These are phyloP conservation scores for Napeogenes inachia DNA, from an alignment of 2,888 invertebrate species.

Conservation along the genomic window DNA sequence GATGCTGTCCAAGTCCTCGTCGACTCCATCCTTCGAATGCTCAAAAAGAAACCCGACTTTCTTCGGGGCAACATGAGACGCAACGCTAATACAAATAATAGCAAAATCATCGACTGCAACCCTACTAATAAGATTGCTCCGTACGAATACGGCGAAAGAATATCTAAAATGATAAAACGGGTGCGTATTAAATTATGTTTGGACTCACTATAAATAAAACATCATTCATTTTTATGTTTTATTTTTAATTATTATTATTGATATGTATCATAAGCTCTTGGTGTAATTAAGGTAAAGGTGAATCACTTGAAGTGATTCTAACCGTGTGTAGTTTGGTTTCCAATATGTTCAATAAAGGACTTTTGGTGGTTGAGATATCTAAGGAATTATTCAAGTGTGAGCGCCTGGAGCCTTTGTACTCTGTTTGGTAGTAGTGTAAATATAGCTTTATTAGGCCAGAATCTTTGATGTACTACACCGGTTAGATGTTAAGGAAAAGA, in stretches of 20 bases:
- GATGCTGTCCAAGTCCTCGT: conserved; percentile 93
- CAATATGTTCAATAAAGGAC: too few species aligned
- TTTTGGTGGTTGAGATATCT: too few species aligned
- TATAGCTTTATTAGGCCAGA: neutral
- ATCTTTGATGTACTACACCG: too few species aligned
- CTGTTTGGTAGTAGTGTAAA: neutral
- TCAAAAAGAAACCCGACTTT: conserved; percentile 88
- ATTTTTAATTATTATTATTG: too few species aligned
- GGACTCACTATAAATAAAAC: too few species aligned
- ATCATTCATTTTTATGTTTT: too few species aligned
- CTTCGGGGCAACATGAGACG: conserved; percentile 77
- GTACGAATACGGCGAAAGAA: conserved; percentile 92
- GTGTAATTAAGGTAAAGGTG: neutral
- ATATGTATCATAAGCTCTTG: too few species aligned
- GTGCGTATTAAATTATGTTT: conserved; percentile 53
- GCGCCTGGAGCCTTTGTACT: too few species aligned
- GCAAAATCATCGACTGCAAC: conserved; percentile 87
- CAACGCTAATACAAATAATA: conserved; percentile 77
- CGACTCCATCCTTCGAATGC: conserved; percentile 90
- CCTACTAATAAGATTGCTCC: conserved; percentile 85
- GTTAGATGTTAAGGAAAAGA: neutral
- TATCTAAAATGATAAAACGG: conserved; percentile 88
- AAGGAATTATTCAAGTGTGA: too few species aligned
- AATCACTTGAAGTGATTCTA: too few species aligned
- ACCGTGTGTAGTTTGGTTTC: too few species aligned